Conservation (phyloP, 1,140 invertebrate genomes). For the Polyergus mexicanus region DNA sequence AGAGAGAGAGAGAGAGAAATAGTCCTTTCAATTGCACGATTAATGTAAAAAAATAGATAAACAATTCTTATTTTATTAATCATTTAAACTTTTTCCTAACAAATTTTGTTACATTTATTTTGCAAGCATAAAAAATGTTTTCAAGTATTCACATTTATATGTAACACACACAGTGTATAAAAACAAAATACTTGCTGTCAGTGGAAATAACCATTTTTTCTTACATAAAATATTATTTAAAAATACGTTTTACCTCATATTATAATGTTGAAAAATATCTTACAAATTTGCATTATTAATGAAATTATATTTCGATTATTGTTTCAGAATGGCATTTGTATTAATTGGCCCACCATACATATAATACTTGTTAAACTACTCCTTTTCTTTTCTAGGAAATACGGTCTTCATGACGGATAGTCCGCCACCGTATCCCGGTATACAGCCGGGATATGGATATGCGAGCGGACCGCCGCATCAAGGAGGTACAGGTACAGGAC, state of each 20-base stretch:
- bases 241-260: not conserved
- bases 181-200: not conserved
- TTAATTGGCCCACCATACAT: not conserved
- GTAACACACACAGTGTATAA: not conserved
- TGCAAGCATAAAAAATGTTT: not conserved
- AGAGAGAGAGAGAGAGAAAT: too few species aligned
- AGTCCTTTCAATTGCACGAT: too few species aligned
- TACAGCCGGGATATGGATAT: constrained; percentile 87
- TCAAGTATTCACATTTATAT: not conserved
- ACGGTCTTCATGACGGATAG: constrained; percentile 96
- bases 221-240: not conserved
- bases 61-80: too few species aligned
- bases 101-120: not conserved
- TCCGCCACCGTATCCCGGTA: constrained; percentile 98
- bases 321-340: not conserved
- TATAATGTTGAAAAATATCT: not conserved
- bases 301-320: not conserved
- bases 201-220: not conserved
- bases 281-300: constrained; percentile 15
- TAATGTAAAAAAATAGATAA: too few species aligned
- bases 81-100: too few species aligned
- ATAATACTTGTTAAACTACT: not conserved
- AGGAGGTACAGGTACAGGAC: constrained; percentile 66
- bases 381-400: constrained; percentile 88
- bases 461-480: constrained; percentile 79